phyloP scores from a whole-genome alignment of 2,113 vertebrate species.

The Mystacornis crossleyi region DNA sequence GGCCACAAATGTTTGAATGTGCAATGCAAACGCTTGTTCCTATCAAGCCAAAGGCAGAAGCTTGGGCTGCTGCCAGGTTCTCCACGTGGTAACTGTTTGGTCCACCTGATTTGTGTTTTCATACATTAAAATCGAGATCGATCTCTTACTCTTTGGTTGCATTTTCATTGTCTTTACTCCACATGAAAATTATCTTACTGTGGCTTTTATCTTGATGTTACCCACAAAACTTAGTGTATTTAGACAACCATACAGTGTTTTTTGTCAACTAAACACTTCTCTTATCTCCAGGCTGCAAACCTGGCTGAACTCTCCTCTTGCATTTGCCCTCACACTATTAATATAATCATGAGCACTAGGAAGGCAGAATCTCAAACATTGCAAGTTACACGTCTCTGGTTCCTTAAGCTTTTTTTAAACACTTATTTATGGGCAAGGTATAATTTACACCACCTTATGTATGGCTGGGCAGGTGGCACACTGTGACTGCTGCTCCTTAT shows the following conservation, averaged over 20 bases:
- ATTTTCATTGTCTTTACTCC: not conserved
- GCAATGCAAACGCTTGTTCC: not conserved
- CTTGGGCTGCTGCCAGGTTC: not conserved
- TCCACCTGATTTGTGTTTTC: not conserved
- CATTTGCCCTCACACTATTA: constrained; percentile 11
- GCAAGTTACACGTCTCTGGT: constrained; percentile 28
- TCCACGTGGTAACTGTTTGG: not conserved
- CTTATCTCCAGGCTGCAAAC: not conserved
- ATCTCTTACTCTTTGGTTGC: not conserved
- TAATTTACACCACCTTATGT: constrained; percentile 56
- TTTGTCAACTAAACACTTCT: not conserved
- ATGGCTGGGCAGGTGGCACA: constrained; percentile 32
- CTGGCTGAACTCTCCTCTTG: not conserved
- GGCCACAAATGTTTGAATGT: accelerated
- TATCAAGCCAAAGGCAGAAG: not conserved
- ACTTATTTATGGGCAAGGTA: constrained; percentile 60
- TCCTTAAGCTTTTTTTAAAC: constrained; percentile 62
- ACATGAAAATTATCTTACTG: not conserved
- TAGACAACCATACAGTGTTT: not conserved
- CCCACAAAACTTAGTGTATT: not conserved
- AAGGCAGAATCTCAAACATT: not conserved
- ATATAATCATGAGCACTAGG: not conserved
- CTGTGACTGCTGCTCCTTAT: not conserved
- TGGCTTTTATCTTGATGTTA: not conserved
- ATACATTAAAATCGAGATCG: not conserved